Conservation (phyloP, 2,113 vertebrate genomes). For the Cyanistes caeruleus region DNA sequence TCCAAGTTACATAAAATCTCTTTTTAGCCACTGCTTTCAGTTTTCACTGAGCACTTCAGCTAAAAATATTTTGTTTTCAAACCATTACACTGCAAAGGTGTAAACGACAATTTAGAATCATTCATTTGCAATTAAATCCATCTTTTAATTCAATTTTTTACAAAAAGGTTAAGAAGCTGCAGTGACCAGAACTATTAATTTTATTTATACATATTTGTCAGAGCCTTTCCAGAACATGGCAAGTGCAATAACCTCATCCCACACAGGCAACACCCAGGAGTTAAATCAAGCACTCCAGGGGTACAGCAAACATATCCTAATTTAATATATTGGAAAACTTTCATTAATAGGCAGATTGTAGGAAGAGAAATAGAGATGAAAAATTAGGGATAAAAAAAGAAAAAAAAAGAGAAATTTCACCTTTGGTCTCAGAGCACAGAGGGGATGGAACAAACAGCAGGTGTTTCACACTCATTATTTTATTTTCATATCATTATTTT, state of each 20-base stretch:
- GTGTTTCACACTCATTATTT: not conserved
- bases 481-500: not conserved
- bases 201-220: not conserved
- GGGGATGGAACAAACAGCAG: fast-evolving
- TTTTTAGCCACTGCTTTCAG: not conserved
- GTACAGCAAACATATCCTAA: not conserved
- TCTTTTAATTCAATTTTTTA: constrained; percentile 8
- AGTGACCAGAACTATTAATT: not conserved
- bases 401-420: not conserved
- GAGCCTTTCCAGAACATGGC: not conserved
- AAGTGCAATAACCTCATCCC: not conserved
- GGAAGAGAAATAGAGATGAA: not conserved
- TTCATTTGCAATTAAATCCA: not conserved
- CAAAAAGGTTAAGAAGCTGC: not conserved
- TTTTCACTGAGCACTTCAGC: not conserved
- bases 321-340: not conserved
- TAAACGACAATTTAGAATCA: not conserved
- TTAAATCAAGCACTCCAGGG: not conserved
- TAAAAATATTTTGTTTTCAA: constrained; percentile 6
- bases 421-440: not conserved
- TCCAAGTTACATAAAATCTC: not conserved
- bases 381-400: not conserved
- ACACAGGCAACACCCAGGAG: not conserved
- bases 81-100: not conserved
- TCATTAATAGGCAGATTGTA: not conserved